These are phyloP conservation scores for Dipus sagitta DNA, from an alignment of 2,797 vertebrate species.

Conservation along the genomic window DNA sequence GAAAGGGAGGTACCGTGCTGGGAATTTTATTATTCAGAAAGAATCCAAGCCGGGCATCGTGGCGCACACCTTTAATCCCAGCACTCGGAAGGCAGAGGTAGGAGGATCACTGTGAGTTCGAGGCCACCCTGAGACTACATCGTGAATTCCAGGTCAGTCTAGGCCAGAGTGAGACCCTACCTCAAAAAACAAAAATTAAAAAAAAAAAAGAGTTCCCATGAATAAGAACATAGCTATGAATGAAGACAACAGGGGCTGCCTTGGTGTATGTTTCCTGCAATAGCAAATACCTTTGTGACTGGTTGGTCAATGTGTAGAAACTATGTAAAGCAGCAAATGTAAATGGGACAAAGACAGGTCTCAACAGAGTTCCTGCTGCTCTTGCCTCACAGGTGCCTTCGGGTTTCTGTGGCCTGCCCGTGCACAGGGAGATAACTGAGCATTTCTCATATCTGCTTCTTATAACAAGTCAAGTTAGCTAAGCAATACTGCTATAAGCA, in stretches of 20 bases:
- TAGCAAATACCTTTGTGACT: background rate
- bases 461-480: background rate
- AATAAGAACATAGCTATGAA: slow-evolving; percentile 32
- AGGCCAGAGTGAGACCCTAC: no score
- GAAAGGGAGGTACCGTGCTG: background rate
- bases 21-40: background rate
- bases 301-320: slow-evolving; percentile 45
- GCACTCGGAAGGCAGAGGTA: no score
- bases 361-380: slow-evolving; percentile 61
- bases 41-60: background rate
- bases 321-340: slow-evolving; percentile 18
- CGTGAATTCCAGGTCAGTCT: no score
- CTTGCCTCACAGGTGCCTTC: slow-evolving; percentile 67
- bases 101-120: no score
- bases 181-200: no score
- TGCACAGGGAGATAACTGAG: slow-evolving; percentile 17
- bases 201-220: background rate
- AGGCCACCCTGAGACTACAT: no score
- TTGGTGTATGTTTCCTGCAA: background rate
- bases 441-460: slow-evolving; percentile 36
- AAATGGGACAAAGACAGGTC: slow-evolving; percentile 70
- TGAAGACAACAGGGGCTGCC: background rate
- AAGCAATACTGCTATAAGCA: background rate
- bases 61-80: no score
- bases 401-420: slow-evolving; percentile 57